These are phyloP conservation scores for Malachius bipustulatus DNA, from an alignment of 2,888 invertebrate species.

Conservation along the genomic window DNA sequence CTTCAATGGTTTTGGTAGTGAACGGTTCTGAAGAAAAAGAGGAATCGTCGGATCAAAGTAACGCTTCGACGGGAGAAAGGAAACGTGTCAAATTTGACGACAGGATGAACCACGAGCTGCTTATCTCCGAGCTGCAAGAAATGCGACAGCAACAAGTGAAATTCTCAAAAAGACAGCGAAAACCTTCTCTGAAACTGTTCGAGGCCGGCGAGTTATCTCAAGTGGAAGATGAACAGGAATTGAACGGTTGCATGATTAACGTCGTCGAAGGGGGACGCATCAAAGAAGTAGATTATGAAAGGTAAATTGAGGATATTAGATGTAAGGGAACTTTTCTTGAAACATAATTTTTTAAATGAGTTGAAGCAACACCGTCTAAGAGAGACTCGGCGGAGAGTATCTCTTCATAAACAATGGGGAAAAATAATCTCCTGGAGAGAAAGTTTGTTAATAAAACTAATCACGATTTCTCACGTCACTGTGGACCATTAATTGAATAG, in stretches of 20 bases:
- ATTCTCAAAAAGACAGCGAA: slow-evolving; percentile 29
- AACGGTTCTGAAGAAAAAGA: slow-evolving; percentile 5
- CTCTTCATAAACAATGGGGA: too few species aligned
- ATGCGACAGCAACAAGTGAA: slow-evolving; percentile 42
- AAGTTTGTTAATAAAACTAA: too few species aligned
- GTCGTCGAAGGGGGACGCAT: too few species aligned
- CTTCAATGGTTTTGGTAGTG: background rate
- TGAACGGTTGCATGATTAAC: too few species aligned
- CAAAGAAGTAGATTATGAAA: slow-evolving; percentile 1
- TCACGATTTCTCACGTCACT: too few species aligned
- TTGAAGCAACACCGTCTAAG: too few species aligned
- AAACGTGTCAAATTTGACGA: slow-evolving; percentile 31
- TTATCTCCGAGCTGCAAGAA: slow-evolving; percentile 56
- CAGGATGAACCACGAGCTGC: slow-evolving; percentile 49
- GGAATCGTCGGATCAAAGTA: slow-evolving; percentile 11
- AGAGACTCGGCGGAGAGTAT: too few species aligned
- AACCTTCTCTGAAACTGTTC: slow-evolving; percentile 29
- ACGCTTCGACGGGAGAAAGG: slow-evolving; percentile 21
- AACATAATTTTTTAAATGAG: too few species aligned
- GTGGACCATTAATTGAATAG: too few species aligned
- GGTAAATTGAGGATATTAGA: background rate
- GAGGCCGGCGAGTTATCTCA: slow-evolving; percentile 17
- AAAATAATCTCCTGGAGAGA: too few species aligned
- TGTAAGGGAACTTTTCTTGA: too few species aligned
- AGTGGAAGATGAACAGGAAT: too few species aligned